A percentile compares a stretch with the other conserved stretches of the same genome.
phyloP scores from a whole-genome alignment of 2,888 invertebrate genomes.

The Caenorhabditis sp. region DNA sequence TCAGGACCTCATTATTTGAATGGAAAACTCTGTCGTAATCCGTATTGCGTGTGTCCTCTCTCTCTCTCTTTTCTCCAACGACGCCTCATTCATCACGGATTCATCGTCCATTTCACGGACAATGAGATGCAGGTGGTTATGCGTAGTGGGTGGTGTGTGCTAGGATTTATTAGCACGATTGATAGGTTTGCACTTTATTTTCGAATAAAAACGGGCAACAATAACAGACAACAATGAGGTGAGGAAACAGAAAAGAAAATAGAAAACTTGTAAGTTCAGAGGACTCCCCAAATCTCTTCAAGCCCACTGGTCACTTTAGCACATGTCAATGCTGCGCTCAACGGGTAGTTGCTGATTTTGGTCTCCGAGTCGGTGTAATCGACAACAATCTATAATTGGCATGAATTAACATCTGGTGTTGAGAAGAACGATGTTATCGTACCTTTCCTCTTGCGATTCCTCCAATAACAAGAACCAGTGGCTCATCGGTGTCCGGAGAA shows the following conservation, averaged over 20 bases:
- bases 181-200: conserved; percentile 50
- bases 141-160: conserved; percentile 7
- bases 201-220: conserved; percentile 21
- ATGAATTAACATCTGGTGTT: not conserved
- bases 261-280: conserved; percentile 47
- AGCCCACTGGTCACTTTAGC: conserved; percentile 88
- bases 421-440: not conserved
- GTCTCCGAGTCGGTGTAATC: conserved; percentile 94
- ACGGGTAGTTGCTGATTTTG: conserved; percentile 96
- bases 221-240: conserved; percentile 51
- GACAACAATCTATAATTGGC: conserved; percentile 85
- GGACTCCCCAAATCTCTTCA: conserved; percentile 80
- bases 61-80: not conserved
- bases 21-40: conserved; percentile 26
- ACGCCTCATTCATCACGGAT: conserved; percentile 39
- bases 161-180: conserved; percentile 38
- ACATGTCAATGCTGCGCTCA: conserved; percentile 97
- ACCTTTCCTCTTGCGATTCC: conserved; percentile 98
- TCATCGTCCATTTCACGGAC: conserved; percentile 34
- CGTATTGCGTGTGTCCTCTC: conserved; percentile 30
- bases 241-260: conserved; percentile 9
- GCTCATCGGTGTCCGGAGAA: conserved; percentile 83
- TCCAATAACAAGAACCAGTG: conserved; percentile 93
- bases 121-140: conserved; percentile 45
- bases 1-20: conserved; percentile 29